Evolutionary conservation across 2,797 vertebrate genomes (phyloP).

Genomic region (Chelmon rostratus): DNA sequence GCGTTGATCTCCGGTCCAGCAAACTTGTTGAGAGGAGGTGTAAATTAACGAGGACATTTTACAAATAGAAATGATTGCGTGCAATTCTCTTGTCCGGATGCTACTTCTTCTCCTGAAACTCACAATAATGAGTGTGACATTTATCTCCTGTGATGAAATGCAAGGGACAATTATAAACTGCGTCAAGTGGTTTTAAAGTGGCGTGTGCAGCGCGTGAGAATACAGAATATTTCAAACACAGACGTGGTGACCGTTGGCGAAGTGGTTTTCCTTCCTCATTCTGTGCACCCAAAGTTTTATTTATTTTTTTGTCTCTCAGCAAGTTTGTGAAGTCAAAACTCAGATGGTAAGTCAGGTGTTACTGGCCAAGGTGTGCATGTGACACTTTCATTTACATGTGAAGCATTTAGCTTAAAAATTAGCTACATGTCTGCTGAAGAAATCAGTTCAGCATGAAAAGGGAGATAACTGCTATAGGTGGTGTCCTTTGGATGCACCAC

Average conservation of each 20-base stretch:
- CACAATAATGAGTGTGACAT: neutral
- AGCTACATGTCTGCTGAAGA: no score
- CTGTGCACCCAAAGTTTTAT: no score
- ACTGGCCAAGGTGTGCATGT: no score
- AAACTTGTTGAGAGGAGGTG: neutral
- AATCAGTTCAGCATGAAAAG: no score
- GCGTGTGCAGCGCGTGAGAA: neutral
- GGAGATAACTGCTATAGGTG: no score
- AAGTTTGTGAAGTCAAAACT: neutral
- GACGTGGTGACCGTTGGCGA: neutral
- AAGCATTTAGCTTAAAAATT: no score
- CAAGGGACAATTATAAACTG: neutral
- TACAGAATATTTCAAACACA: slow-evolving; percentile 12
- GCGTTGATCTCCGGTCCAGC: no score
- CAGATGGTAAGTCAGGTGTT: no score
- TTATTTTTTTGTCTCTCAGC: no score
- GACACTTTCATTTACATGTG: no score
- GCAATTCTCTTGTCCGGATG: neutral
- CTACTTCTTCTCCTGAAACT: neutral
- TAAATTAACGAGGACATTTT: neutral
- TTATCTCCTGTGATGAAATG: neutral
- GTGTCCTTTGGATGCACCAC: no score
- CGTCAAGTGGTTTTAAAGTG: slow-evolving; percentile 6
- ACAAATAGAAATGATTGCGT: neutral
- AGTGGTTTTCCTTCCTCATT: neutral